A percentile compares a stretch with the other conserved stretches of the same genome.
These are phyloP conservation scores for Sinosuthora webbiana DNA, from an alignment of 2,113 vertebrate species.

Conservation along the genomic window DNA sequence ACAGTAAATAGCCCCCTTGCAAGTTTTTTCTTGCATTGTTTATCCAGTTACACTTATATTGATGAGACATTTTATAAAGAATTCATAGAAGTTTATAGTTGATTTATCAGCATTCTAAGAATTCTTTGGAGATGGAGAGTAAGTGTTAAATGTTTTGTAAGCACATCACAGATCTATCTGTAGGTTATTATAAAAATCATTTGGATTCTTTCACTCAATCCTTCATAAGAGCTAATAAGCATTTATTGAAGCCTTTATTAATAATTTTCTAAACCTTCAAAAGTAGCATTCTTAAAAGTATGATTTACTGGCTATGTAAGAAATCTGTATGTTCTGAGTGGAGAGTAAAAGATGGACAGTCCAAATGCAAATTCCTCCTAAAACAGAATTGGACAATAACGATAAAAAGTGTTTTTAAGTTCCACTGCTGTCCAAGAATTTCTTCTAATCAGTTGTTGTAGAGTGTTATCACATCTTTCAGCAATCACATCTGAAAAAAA, in stretches of 20 bases:
- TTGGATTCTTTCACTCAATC: neutral
- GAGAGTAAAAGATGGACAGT: neutral
- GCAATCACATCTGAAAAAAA: neutral
- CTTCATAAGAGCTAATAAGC: neutral
- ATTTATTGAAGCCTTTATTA: neutral
- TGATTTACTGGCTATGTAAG: neutral
- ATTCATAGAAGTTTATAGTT: neutral
- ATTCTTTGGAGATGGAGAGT: neutral
- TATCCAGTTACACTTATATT: neutral
- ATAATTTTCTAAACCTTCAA: neutral
- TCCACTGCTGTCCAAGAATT: neutral
- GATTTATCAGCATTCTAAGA: neutral
- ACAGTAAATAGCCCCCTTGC: neutral
- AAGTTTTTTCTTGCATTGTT: neutral
- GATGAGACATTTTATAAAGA: neutral
- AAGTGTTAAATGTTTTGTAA: neutral
- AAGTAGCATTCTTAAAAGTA: neutral
- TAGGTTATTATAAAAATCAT: neutral
- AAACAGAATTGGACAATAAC: neutral
- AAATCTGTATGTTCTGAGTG: neutral
- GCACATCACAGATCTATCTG: neutral
- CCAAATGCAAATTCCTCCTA: neutral
- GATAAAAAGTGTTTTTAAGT: neutral
- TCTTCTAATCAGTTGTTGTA: neutral
- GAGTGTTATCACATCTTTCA: neutral